Percentiles rank a stretch among this genome's conserved stretches.
Conservation (phyloP, 2,797 vertebrate genomes). For the Erethizon dorsatum region DNA sequence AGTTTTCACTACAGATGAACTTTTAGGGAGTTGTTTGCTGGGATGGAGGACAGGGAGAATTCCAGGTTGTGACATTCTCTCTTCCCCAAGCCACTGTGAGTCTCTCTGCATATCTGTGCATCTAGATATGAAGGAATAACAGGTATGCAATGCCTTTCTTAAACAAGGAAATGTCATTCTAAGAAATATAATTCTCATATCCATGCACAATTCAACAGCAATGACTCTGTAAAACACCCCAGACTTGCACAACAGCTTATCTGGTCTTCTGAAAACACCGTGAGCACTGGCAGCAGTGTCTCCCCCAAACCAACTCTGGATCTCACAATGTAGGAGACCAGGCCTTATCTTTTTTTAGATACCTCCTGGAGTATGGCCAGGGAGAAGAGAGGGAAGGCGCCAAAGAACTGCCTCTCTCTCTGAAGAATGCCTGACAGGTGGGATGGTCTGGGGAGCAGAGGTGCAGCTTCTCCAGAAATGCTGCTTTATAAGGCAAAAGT, state of each 20-base stretch:
- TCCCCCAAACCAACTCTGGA: background rate
- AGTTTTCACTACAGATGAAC: background rate
- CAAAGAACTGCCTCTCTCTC: background rate
- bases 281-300: fast-evolving
- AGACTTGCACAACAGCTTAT: background rate
- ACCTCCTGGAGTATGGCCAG: background rate
- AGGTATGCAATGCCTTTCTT: background rate
- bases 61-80: background rate
- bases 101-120: background rate
- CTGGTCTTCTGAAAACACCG: background rate
- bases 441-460: background rate
- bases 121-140: background rate
- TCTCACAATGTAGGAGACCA: too few relatives aligned
- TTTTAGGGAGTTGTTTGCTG: background rate
- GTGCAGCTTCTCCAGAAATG: background rate
- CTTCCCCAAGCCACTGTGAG: background rate
- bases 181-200: background rate
- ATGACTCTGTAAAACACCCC: background rate
- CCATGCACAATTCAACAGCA: background rate
- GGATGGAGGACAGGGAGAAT: background rate
- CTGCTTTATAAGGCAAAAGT: background rate
- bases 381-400: background rate
- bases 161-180: background rate
- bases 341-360: background rate
- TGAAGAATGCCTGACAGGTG: background rate